Conservation (phyloP, 2,113 vertebrate genomes). For the Sminthopsis crassicaudata region DNA sequence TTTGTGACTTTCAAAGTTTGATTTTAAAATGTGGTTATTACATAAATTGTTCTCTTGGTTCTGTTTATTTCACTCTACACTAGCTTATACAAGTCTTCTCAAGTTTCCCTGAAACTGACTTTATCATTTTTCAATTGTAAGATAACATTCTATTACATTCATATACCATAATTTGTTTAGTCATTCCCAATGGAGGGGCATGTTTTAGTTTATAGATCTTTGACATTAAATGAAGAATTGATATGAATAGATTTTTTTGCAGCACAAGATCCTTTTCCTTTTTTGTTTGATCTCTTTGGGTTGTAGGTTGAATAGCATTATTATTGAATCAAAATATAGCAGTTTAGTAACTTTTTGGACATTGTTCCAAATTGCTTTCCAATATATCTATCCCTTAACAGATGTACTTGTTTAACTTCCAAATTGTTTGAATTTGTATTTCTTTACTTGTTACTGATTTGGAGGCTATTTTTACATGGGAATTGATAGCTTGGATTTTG, state of each 20-base stretch:
- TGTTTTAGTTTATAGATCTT: not conserved
- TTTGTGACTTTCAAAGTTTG: not conserved
- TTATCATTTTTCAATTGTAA: not conserved
- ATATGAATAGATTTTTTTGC: not conserved
- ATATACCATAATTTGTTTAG: not conserved
- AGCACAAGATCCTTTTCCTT: not conserved
- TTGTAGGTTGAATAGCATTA: not conserved
- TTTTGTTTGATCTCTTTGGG: not conserved
- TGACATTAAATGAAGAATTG: not conserved
- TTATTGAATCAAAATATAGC: too few species aligned
- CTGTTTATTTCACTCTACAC: not conserved
- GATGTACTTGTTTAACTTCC: too few species aligned
- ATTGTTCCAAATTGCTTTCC: too few species aligned
- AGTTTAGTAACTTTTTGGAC: too few species aligned
- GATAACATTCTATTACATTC: not conserved
- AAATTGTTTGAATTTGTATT: too few species aligned
- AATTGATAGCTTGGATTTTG: too few species aligned
- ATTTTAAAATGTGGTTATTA: not conserved
- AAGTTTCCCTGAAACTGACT: not conserved
- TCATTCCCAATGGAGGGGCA: not conserved
- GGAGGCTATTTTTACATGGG: too few species aligned
- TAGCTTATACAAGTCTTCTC: not conserved
- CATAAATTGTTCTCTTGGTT: not conserved
- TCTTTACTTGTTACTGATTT: too few species aligned
- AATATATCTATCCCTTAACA: too few species aligned